These are phyloP conservation scores for Eupithecia insigniata DNA, from an alignment of 2,888 invertebrate genomes.

Conservation along the genomic window DNA sequence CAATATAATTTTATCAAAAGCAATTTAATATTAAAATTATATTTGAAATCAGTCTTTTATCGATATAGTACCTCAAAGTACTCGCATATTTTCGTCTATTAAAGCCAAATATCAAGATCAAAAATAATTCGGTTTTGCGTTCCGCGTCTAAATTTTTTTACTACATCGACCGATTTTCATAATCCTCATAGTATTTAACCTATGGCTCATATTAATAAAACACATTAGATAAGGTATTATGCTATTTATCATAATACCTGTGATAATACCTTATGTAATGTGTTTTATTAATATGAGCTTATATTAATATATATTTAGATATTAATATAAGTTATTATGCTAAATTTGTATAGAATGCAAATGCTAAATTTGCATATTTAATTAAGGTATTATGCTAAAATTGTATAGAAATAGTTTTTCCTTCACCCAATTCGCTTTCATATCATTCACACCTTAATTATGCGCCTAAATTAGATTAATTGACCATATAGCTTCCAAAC, in stretches of 20 bases:
- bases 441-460: not conserved
- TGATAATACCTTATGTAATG: too few species aligned
- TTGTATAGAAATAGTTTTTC: not conserved
- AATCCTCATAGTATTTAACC: not conserved
- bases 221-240: not conserved
- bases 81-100: constrained; percentile 20
- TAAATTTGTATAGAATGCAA: too few species aligned
- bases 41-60: constrained; percentile 46
- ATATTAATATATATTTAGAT: too few species aligned
- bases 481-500: not conserved
- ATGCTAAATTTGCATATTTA: too few species aligned
- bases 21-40: not conserved
- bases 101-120: constrained; percentile 43
- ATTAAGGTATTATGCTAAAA: not conserved
- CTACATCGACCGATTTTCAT: not conserved
- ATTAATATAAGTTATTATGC: too few species aligned
- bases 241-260: too few species aligned
- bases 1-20: too few species aligned
- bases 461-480: not conserved
- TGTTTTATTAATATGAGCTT: too few species aligned
- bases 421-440: not conserved
- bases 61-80: constrained; percentile 22
- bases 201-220: not conserved
- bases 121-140: constrained; percentile 9
- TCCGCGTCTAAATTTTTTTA: not conserved